These are phyloP conservation scores for Protosalanx chinensis DNA, from an alignment of 2,797 vertebrate species.

Conservation along the genomic window DNA sequence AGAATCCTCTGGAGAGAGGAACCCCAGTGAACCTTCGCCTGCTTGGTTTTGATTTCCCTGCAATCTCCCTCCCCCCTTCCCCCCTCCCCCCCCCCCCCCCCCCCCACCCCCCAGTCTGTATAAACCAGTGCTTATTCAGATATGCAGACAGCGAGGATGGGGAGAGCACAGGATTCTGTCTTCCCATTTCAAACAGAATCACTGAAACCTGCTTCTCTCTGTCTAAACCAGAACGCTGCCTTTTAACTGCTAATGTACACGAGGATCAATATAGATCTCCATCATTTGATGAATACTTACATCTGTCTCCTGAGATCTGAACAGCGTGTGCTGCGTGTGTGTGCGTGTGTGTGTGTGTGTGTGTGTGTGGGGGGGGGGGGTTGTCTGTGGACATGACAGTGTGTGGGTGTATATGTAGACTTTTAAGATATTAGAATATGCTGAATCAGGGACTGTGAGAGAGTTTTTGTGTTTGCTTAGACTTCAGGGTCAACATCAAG, in stretches of 20 bases:
- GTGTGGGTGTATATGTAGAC: conserved; percentile 1
- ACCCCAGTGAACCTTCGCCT: conserved; percentile 15
- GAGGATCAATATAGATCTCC: conserved; percentile 87
- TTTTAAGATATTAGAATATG: conserved; percentile 71
- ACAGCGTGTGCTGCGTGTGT: conserved; percentile 4
- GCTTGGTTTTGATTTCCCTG: conserved; percentile 25
- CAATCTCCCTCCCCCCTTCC: conserved; percentile 7
- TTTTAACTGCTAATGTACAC: conserved; percentile 81
- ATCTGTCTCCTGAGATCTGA: conserved; percentile 66
- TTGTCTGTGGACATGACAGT: not conserved
- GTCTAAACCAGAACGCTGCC: conserved; percentile 72
- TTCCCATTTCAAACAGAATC: conserved; percentile 84
- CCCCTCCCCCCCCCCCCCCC: not conserved
- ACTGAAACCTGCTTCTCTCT: conserved; percentile 72
- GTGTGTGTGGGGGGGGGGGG: not conserved
- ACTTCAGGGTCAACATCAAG: conserved; percentile 76
- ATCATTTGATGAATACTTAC: conserved; percentile 87
- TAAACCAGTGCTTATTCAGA: conserved; percentile 56
- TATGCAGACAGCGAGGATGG: conserved; percentile 66
- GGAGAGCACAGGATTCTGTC: conserved; percentile 53
- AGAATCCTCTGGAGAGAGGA: conserved; percentile 18
- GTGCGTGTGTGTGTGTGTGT: not conserved
- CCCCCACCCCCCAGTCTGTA: conserved; percentile 21
- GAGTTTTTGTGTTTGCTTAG: conserved; percentile 76
- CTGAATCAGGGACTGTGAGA: conserved; percentile 79